Conservation (phyloP, 2,888 invertebrate genomes). For the Acanthacorydalis orientalis region DNA sequence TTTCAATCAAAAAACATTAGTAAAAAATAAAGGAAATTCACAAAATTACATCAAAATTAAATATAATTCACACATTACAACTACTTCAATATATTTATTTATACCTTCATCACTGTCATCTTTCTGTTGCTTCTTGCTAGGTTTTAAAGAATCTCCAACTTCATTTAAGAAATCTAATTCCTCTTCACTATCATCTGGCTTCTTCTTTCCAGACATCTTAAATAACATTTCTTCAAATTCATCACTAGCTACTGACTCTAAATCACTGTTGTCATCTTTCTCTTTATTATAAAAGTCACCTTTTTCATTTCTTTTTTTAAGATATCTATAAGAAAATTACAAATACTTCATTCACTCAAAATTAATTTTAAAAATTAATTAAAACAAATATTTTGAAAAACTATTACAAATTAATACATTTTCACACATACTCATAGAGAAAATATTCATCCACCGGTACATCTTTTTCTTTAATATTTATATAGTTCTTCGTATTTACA, state of each 20-base stretch:
- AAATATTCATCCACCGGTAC: conserved; percentile 87
- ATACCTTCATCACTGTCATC: conserved; percentile 12
- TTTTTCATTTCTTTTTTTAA: conserved; percentile 22
- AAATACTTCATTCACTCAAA: neutral
- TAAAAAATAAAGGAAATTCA: neutral
- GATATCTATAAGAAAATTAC: conserved; percentile 33
- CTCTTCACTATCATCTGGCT: conserved; percentile 28
- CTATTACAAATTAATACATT: neutral
- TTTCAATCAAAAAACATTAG: neutral
- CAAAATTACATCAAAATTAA: too few species aligned
- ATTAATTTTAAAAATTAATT: neutral
- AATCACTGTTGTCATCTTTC: conserved; percentile 34
- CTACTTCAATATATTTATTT: conserved; percentile 8
- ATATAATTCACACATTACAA: conserved; percentile 3
- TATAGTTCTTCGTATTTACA: conserved; percentile 54
- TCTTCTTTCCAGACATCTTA: conserved; percentile 28
- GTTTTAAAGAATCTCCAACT: conserved; percentile 31
- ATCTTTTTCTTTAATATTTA: conserved; percentile 45
- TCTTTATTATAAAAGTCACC: neutral
- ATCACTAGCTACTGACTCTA: conserved; percentile 58
- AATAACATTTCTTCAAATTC: conserved; percentile 58
- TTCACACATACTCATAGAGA: conserved; percentile 47
- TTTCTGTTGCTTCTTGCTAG: conserved; percentile 2
- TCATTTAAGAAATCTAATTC: conserved; percentile 53
- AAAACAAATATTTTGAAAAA: too few species aligned